Evolutionary conservation across 2,888 invertebrate species (phyloP).

Genomic region (Platerodrilus igneus): DNA sequence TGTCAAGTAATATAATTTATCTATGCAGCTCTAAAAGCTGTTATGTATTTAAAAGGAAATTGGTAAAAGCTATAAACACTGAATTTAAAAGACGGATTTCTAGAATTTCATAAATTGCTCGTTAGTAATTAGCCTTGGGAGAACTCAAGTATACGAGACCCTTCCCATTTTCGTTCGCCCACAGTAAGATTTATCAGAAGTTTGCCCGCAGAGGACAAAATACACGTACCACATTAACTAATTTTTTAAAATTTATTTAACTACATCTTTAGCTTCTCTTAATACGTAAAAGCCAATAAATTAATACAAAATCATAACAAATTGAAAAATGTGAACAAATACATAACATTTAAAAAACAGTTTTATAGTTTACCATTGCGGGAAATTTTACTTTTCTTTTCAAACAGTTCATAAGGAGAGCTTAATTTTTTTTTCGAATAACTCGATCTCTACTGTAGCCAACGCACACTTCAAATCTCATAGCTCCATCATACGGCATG

Average conservation of each 20-base stretch:
- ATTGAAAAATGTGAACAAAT: conserved; percentile 3
- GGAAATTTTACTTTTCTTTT: too few species aligned
- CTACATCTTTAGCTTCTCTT: neutral
- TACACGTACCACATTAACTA: neutral
- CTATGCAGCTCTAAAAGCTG: too few species aligned
- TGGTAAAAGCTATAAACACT: too few species aligned
- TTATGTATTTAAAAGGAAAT: too few species aligned
- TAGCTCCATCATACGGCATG: conserved; percentile 12
- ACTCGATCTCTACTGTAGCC: conserved; percentile 6
- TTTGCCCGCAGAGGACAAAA: neutral
- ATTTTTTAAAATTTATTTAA: neutral
- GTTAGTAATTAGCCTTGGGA: too few species aligned
- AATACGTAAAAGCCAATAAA: neutral
- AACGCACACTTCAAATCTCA: conserved; percentile 12
- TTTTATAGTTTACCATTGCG: conserved; percentile 6
- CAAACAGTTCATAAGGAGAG: conserved; percentile 10
- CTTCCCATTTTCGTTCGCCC: conserved; percentile 1
- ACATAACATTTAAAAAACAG: neutral
- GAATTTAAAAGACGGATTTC: too few species aligned
- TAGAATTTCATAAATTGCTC: too few species aligned
- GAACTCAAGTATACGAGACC: conserved; percentile 5
- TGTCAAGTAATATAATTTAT: too few species aligned
- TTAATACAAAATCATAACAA: conserved; percentile 1
- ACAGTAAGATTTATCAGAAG: neutral
- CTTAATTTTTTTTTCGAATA: conserved; percentile 5